Evolutionary conservation across 2,113 vertebrate genomes (phyloP), one percentile per base, ranked within the genome.

Genomic region (Circaetus cinerascens): DNA sequence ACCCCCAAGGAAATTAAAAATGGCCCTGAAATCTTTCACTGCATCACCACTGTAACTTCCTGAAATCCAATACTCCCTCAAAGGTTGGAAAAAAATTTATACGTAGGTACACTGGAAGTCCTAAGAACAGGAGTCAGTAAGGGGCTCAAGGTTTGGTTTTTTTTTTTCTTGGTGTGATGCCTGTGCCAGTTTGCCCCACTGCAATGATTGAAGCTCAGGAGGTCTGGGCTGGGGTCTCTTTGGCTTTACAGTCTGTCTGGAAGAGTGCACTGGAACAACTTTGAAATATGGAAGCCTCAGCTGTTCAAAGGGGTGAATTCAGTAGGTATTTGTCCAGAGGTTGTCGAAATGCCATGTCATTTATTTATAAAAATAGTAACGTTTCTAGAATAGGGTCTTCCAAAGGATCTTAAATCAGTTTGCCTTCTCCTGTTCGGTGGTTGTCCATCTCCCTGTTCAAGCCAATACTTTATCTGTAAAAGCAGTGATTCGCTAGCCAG

Each of bases 131-230:
- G 15, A 41, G 23, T 64, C 9, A 34, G 8, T 45, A 57, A 46
- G 12, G 13, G 9, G 22, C 9, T 48, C 27, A 57, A 75, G 26
- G 25, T 46, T 2, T 46, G 11, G 5, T 0, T 5, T 40, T 17
- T 29, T 22, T 27, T 79, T 62, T 38, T 1, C 17, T 77, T n/a
- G 6, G 5, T 88, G 43, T 56, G 50, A 56, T 89, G 25, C 6
- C 23, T 80, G 13, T 46, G 14, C 4, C 30, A 36, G 2, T 66
- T 62, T 81, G 8, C 16, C 12, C 13, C 29, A 20, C 16, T 25
- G 11, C 46, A 64, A 11, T 29, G 4, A 22, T 1, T 91, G 73
- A 73, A 87, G 32, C 57, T 89, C 17, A 60, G 38, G 55, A 68
- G 7, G 23, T 41, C 77, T 77, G 40, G 15, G 16, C 60, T 57